These are phyloP conservation scores for Temnothorax unifasciatus DNA, from an alignment of 2,888 invertebrate species.

Conservation along the genomic window DNA sequence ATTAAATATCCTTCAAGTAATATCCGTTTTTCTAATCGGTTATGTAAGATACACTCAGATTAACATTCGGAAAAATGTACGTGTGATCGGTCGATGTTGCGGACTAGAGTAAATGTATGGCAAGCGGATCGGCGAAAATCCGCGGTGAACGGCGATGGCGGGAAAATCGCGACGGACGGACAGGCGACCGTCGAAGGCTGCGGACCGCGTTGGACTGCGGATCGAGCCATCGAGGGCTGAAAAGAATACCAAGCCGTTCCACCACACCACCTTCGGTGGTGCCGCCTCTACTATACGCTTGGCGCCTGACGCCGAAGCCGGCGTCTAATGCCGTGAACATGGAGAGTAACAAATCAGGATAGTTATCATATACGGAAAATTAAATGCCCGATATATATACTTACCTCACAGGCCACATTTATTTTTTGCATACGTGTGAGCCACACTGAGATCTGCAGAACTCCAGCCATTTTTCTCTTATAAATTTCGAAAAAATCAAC, in stretches of 20 bases:
- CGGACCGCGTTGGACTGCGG: constrained; percentile 81
- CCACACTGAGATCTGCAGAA: too few species aligned
- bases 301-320: background rate
- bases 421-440: too few species aligned
- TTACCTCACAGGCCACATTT: too few species aligned
- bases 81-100: background rate
- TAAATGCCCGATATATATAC: background rate
- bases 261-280: constrained; percentile 57
- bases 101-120: background rate
- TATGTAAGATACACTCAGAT: background rate
- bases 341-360: background rate
- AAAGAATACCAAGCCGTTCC: constrained; percentile 74
- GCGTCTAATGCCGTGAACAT: background rate
- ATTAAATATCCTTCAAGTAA: too few species aligned
- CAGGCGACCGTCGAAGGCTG: constrained; percentile 79
- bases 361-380: background rate
- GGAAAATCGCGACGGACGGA: constrained; percentile 43
- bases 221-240: constrained; percentile 77
- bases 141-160: background rate
- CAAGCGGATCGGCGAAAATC: constrained; percentile 3
- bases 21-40: too few species aligned
- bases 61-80: background rate
- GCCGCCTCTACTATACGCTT: background rate
- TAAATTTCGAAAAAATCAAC: too few species aligned
- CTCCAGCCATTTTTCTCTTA: too few species aligned